Conservation (phyloP, 2,888 invertebrate species). For the Drepanosiphum platanoidis region DNA sequence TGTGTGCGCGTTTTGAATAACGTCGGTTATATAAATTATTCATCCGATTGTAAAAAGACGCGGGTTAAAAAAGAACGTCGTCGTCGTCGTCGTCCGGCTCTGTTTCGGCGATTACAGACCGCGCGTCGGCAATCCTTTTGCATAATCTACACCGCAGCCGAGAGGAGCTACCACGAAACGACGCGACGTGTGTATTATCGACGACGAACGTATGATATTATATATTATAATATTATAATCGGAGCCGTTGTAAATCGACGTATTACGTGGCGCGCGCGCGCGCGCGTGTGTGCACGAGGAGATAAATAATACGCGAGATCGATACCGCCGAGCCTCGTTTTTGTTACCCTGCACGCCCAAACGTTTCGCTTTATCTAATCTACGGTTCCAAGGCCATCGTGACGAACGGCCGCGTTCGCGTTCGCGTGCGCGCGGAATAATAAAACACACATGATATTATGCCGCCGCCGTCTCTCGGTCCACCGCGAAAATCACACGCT, state of each 20-base stretch:
- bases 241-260: not conserved
- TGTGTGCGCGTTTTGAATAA: not conserved
- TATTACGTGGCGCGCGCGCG: not conserved
- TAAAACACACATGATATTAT: not conserved
- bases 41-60: not conserved
- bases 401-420: no score
- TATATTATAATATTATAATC: not conserved
- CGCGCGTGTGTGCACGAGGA: not conserved
- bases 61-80: no score
- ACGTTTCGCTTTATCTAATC: slow-evolving; percentile 40
- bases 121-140: no score
- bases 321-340: not conserved
- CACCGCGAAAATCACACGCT: not conserved
- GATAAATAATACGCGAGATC: slow-evolving; percentile 1
- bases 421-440: no score
- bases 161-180: no score
- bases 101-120: no score
- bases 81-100: no score
- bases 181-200: no score
- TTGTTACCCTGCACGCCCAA: slow-evolving; percentile 23
- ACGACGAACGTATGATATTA: no score
- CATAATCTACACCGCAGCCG: no score
- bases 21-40: not conserved
- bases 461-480: no score
- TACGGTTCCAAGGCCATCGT: slow-evolving; percentile 12